Base-by-base conservation (phyloP, 2,113 vertebrate species). In the Myiozetetes cayanensis region DNA sequence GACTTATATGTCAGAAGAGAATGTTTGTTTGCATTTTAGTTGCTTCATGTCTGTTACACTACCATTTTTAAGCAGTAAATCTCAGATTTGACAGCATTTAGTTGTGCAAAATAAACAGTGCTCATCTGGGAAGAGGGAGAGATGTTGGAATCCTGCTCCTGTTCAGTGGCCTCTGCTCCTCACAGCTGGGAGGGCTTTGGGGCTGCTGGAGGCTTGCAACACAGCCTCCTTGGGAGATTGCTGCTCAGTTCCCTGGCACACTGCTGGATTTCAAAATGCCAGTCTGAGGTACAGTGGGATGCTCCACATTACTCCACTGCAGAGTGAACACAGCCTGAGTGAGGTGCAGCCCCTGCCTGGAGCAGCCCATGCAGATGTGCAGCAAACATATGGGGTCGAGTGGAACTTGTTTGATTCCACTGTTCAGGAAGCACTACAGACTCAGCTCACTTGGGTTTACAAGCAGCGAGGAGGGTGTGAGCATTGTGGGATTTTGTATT, bases 221-320 rank as follows among this genome's bases (percentile, higher is more conserved):
- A 47, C n/a, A 22, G 2, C 41, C 47, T 18, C 23, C 1, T 19
- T 16, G 12, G 67, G 35, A 52, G 24, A 1, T 27, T 25, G 41
- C 74, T 59, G 49, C 84, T 62, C 33, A 12, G 13, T 13, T 16
- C 35, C 4, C 21, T 71, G 83, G 28, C 41, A n/a, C 7, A 0
- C 41, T 28, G 50, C 28, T 85, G 86, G 10, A 12, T 33, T 47
- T 53, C 81, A 28, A 39, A 39, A 79, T 31, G 56, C 39, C 44
- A 2, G 13, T 4, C 35, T 50, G 61, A 49, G 82, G 49, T 44
- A 27, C 28, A 9, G 58, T 19, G 3, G 15, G 18, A 8, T 14
- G 4, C 31, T 67, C 16, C 0, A 0, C 1, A 2, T 3, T n/a
- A 23, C 43, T 23, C 8, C 14, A 1, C 20, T 27, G 12, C 37